Conservation (phyloP, 2,888 invertebrate species). For the Ennomos erosarius region DNA sequence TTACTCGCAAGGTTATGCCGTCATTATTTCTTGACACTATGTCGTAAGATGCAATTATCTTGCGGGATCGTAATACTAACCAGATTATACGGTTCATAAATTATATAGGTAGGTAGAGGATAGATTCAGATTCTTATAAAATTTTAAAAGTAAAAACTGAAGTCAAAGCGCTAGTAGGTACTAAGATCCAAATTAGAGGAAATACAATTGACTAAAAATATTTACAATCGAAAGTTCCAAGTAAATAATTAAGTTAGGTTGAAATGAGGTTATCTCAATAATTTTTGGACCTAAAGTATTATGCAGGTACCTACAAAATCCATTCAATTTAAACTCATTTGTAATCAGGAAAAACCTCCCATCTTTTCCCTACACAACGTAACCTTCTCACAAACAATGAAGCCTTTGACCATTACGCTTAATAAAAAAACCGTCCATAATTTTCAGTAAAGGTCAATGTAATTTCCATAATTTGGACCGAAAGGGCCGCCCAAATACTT, state of each 20-base stretch:
- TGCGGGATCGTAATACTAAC: not conserved
- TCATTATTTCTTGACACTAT: constrained; percentile 34
- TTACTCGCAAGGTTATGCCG: constrained; percentile 25
- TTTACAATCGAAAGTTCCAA: no score
- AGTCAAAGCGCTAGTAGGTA: no score
- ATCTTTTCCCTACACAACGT: constrained; percentile 14
- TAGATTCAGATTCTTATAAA: no score
- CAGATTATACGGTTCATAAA: no score
- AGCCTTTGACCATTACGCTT: constrained; percentile 28
- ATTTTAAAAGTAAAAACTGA: no score
- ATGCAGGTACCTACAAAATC: not conserved
- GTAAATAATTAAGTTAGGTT: no score
- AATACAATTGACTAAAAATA: no score
- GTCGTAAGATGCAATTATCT: constrained; percentile 21
- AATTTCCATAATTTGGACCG: constrained; percentile 20
- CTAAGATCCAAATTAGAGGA: no score
- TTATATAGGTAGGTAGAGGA: no score
- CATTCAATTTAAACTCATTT: constrained; percentile 18
- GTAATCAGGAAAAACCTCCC: constrained; percentile 15
- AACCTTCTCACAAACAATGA: constrained; percentile 20
- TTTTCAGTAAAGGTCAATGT: constrained; percentile 26
- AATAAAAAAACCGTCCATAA: constrained; percentile 26
- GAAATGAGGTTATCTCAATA: no score
- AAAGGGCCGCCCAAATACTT: constrained; percentile 3
- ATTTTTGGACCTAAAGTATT: constrained; percentile 1